phyloP scores from a whole-genome alignment of 1,140 invertebrate genomes.

The Drosophila asahinai region DNA sequence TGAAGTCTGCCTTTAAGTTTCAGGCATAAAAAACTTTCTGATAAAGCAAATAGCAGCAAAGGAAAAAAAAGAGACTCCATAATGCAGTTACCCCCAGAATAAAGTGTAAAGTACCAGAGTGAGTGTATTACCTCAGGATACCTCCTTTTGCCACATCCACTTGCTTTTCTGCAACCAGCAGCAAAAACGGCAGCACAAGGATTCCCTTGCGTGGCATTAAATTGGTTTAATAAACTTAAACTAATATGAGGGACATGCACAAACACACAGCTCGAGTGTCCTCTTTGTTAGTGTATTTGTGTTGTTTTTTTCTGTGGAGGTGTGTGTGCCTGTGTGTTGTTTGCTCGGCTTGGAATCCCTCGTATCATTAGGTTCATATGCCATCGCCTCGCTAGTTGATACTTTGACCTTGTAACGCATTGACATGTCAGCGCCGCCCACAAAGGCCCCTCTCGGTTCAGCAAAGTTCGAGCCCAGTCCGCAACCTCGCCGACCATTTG shows the following conservation, averaged over 20 bases:
- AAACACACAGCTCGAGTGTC: slow-evolving; percentile 37
- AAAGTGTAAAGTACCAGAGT: background rate
- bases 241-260: slow-evolving; percentile 55
- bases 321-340: slow-evolving; percentile 14
- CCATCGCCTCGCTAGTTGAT: slow-evolving; percentile 65
- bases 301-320: slow-evolving; percentile 1
- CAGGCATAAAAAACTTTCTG: slow-evolving; percentile 24
- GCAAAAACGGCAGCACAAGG: slow-evolving; percentile 21
- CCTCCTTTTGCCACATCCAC: background rate
- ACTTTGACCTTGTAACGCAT: slow-evolving; percentile 73
- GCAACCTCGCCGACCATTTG: slow-evolving; percentile 38
- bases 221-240: slow-evolving; percentile 76
- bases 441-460: slow-evolving; percentile 25
- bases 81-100: slow-evolving; percentile 30
- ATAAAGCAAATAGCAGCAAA: background rate
- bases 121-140: slow-evolving; percentile 7
- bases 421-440: slow-evolving; percentile 39
- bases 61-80: background rate
- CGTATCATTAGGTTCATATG: slow-evolving; percentile 75
- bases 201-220: slow-evolving; percentile 64
- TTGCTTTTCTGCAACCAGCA: slow-evolving; percentile 19
- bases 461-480: slow-evolving; percentile 37
- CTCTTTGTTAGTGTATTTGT: slow-evolving; percentile 27
- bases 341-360: slow-evolving; percentile 35
- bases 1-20: slow-evolving; percentile 4